Conservation (phyloP, 2,797 vertebrate species). For the Valencia hispanica region DNA sequence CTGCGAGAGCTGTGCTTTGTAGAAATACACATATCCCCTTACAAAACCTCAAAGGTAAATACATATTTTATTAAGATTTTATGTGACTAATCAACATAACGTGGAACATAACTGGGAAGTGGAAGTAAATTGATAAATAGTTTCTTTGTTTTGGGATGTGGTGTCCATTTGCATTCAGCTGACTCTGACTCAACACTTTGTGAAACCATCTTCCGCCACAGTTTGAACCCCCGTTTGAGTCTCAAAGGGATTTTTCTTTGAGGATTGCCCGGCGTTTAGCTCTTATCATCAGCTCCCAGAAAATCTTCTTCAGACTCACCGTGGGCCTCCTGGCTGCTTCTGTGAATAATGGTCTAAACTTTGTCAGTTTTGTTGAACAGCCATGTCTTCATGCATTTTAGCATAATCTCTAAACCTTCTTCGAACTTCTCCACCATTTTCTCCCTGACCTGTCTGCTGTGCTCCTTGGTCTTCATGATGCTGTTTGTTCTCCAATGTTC, state of each 20-base stretch:
- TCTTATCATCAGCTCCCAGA: background rate
- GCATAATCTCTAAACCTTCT: background rate
- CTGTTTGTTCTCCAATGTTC: background rate
- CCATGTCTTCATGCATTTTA: background rate
- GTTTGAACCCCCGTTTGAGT: background rate
- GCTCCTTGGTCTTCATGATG: background rate
- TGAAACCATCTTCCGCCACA: background rate
- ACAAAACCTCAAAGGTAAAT: background rate
- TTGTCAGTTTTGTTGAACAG: background rate
- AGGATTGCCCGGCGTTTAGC: background rate
- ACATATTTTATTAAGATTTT: background rate
- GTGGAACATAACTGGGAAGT: background rate
- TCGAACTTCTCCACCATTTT: background rate
- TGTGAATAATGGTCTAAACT: background rate
- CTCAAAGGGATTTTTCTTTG: background rate
- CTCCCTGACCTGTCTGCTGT: background rate
- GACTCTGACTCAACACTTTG: background rate
- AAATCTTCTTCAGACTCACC: background rate
- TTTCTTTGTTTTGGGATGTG: background rate
- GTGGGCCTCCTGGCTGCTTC: background rate
- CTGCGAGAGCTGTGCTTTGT: too few relatives aligned
- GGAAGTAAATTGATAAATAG: background rate
- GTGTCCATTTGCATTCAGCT: background rate
- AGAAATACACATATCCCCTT: background rate
- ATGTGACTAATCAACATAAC: background rate